These are phyloP conservation scores for Corapipo altera DNA, from an alignment of 2,113 vertebrate genomes.

Conservation along the genomic window DNA sequence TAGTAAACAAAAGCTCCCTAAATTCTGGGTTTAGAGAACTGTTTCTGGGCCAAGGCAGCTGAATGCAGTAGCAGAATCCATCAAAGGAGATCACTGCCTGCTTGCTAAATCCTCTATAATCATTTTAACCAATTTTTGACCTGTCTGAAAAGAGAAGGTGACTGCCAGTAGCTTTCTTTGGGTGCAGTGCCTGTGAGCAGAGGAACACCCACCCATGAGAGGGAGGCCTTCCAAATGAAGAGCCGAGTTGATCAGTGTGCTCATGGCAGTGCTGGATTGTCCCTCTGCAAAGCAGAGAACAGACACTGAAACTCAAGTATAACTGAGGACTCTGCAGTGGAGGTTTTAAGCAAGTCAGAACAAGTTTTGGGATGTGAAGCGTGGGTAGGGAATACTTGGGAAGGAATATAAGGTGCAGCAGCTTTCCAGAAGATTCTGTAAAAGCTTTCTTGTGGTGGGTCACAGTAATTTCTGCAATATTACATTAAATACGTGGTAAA, in stretches of 20 bases:
- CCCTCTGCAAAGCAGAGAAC: background rate
- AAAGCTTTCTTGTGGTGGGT: background rate
- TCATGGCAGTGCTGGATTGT: background rate
- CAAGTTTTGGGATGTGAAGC: background rate
- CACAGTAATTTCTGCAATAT: background rate
- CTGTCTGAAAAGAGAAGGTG: background rate
- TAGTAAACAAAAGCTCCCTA: background rate
- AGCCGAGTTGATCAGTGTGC: background rate
- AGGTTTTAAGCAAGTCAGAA: background rate
- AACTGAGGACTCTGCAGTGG: background rate
- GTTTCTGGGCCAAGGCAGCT: background rate
- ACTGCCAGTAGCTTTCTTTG: background rate
- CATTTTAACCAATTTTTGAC: background rate
- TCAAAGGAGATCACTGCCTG: background rate
- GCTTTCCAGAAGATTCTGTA: background rate
- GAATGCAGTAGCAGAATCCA: background rate
- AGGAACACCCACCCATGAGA: background rate
- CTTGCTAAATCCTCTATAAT: background rate
- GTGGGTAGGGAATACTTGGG: background rate
- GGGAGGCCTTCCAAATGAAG: background rate
- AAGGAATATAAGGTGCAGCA: background rate
- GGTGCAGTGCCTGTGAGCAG: background rate
- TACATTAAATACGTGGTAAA: background rate
- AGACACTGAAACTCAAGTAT: background rate
- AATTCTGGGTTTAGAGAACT: background rate